Evolutionary conservation across 2,113 vertebrate species (phyloP).

Genomic region (Oenanthe oenanthe): DNA sequence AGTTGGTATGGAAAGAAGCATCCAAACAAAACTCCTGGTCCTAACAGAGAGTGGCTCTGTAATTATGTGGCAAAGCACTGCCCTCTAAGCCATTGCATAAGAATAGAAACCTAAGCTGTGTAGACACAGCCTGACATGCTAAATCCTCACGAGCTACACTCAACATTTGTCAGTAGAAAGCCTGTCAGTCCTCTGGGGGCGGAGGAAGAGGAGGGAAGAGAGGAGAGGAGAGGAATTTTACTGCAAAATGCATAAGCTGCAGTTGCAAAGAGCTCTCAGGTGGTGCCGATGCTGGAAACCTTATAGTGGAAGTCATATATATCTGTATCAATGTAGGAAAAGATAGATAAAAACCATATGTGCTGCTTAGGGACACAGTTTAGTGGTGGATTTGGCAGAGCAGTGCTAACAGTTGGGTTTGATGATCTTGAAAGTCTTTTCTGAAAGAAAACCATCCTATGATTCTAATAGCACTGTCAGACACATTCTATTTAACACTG

Average conservation of each 20-base stretch:
- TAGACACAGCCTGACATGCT: conserved; percentile 62
- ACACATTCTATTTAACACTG: neutral
- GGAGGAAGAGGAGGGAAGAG: neutral
- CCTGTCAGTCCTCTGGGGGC: conserved; percentile 36
- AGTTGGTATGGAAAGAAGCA: neutral
- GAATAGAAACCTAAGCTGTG: conserved; percentile 72
- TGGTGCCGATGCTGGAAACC: neutral
- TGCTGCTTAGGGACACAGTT: neutral
- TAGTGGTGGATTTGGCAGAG: neutral
- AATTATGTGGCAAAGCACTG: conserved; percentile 48
- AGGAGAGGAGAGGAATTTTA: neutral
- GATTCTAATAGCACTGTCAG: neutral
- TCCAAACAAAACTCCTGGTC: neutral
- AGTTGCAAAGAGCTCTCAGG: neutral
- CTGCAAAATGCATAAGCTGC: neutral
- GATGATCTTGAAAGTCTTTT: neutral
- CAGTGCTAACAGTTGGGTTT: neutral
- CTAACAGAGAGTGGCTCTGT: conserved; percentile 41
- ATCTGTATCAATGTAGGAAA: neutral
- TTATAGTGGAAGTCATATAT: neutral
- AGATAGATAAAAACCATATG: neutral
- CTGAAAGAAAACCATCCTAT: neutral
- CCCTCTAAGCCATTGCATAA: conserved; percentile 68
- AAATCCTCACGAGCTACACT: conserved; percentile 71
- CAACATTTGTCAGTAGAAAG: conserved; percentile 51